phyloP scores from a whole-genome alignment of 2,797 vertebrate genomes.

The Antrozous pallidus region DNA sequence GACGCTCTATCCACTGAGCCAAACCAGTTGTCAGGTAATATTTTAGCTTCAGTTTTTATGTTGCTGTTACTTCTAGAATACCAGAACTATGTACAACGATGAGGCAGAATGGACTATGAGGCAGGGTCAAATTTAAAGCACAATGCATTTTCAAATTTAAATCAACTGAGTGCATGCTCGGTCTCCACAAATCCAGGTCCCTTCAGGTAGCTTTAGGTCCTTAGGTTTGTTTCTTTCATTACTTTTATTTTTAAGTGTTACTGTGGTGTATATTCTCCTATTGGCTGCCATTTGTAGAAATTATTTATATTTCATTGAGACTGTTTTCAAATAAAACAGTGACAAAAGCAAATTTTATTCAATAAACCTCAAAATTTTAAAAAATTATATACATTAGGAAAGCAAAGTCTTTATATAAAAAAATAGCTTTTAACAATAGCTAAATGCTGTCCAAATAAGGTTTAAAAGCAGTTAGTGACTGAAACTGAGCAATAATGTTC shows the following conservation, averaged over 20 bases:
- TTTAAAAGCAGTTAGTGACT: neutral
- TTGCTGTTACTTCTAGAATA: neutral
- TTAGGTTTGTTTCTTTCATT: neutral
- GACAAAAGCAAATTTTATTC: neutral
- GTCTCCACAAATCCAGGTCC: neutral
- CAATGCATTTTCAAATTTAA: slow-evolving; percentile 10
- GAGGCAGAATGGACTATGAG: neutral
- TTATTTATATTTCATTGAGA: slow-evolving; percentile 1
- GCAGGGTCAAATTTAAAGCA: neutral
- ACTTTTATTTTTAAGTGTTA: neutral
- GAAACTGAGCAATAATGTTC: slow-evolving; percentile 1
- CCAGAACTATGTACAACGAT: neutral
- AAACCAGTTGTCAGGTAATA: neutral
- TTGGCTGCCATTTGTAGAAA: slow-evolving; percentile 33
- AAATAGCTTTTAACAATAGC: slow-evolving; percentile 24
- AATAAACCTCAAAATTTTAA: neutral
- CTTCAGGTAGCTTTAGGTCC: neutral
- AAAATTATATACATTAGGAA: slow-evolving; percentile 1
- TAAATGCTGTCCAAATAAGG: neutral
- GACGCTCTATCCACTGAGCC: too few relatives aligned
- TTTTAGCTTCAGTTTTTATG: neutral
- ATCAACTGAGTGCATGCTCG: neutral
- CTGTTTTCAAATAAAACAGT: slow-evolving; percentile 50
- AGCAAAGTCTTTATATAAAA: neutral
- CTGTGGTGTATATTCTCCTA: neutral